phyloP scores from a whole-genome alignment of 2,797 vertebrate species.

The Peromyscus attwateri region DNA sequence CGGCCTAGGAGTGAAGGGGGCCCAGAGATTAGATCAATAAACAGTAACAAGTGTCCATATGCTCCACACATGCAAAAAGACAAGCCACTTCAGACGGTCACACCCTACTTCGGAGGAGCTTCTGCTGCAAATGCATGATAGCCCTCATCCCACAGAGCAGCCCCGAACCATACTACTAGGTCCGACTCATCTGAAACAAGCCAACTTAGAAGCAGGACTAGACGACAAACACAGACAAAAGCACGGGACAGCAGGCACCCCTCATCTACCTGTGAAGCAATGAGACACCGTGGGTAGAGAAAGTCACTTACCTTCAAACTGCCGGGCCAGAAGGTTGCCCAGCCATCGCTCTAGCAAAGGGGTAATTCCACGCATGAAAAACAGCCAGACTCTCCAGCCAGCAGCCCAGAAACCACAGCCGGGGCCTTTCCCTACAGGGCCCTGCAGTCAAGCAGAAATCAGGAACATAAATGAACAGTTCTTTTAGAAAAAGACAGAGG shows the following conservation, averaged over 20 bases:
- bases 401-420: conserved; percentile 99
- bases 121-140: background rate
- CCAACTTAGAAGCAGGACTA: background rate
- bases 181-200: background rate
- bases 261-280: background rate
- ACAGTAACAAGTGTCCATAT: background rate
- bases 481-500: background rate
- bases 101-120: background rate
- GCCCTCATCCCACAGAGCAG: background rate
- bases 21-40: background rate
- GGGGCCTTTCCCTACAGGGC: conserved; percentile 98
- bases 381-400: conserved; percentile 99
- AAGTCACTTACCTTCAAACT: conserved; percentile 95
- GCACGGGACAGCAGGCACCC: background rate
- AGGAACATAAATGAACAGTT: conserved; percentile 58
- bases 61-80: background rate
- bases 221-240: background rate
- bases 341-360: conserved; percentile 98
- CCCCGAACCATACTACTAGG: background rate
- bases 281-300: background rate
- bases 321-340: conserved; percentile 98
- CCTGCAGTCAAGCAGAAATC: conserved; percentile 88
- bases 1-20: conserved; percentile 90
- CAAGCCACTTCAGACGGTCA: background rate
- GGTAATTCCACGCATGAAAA: conserved; percentile 99